phyloP scores from a whole-genome alignment of 2,797 vertebrate species.

The Darevskia nairensis region DNA sequence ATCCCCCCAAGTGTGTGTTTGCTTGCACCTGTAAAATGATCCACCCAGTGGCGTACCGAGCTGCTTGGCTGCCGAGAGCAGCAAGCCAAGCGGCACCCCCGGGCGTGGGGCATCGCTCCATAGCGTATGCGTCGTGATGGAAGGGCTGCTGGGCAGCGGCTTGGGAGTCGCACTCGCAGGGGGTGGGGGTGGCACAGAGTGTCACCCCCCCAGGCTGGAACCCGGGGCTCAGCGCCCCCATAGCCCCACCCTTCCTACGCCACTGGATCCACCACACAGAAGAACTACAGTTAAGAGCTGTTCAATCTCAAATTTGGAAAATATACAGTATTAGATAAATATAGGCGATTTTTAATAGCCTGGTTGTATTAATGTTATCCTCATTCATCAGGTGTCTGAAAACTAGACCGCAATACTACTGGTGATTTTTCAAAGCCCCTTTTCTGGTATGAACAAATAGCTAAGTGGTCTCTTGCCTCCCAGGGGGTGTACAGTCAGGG shows the following conservation, averaged over 20 bases:
- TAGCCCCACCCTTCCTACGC: no score
- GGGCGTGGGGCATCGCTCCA: no score
- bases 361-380: constrained; percentile 49
- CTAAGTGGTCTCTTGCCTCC: constrained; percentile 63
- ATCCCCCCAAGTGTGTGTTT: no score
- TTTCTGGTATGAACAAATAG: constrained; percentile 68
- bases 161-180: no score
- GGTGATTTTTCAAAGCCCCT: constrained; percentile 52
- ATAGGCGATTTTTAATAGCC: constrained; percentile 39
- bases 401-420: constrained; percentile 53
- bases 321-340: background rate
- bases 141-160: no score
- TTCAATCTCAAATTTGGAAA: background rate
- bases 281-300: background rate
- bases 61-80: no score
- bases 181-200: no score
- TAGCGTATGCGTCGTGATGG: no score
- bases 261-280: background rate
- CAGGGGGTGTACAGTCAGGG: constrained; percentile 56
- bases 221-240: no score
- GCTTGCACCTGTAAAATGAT: no score
- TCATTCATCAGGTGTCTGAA: constrained; percentile 68
- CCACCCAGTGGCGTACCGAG: background rate
- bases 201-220: no score
- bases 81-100: no score